phyloP scores from a whole-genome alignment of 2,888 invertebrate genomes.

The Drosophila prolongata region DNA sequence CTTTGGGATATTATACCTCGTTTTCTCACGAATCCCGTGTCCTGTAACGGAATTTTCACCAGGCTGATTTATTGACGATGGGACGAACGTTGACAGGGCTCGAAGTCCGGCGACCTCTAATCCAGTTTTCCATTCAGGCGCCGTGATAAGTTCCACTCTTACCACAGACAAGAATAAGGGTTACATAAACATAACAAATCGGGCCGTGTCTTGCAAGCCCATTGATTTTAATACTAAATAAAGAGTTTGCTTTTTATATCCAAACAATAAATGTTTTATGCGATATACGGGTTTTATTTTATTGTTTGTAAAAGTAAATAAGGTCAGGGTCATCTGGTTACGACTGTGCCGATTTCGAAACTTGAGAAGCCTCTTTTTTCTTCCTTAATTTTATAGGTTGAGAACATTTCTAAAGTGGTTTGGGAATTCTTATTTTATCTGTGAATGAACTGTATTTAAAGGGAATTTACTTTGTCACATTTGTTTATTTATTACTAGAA shows the following conservation, averaged over 20 bases:
- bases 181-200: conserved; percentile 47
- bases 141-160: conserved; percentile 30
- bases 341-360: no score
- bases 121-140: conserved; percentile 44
- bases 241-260: conserved; percentile 26
- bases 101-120: conserved; percentile 51
- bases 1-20: conserved; percentile 60
- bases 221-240: conserved; percentile 33
- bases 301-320: conserved; percentile 23
- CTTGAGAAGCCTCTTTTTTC: background rate
- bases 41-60: conserved; percentile 55
- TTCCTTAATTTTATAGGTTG: background rate
- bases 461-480: no score
- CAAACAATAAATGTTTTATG: conserved; percentile 37
- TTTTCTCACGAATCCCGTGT: conserved; percentile 64
- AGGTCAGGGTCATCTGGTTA: conserved; percentile 27
- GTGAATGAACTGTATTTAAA: no score
- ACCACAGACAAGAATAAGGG: conserved; percentile 55
- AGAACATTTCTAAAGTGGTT: no score
- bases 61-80: conserved; percentile 50
- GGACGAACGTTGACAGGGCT: conserved; percentile 51
- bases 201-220: conserved; percentile 2
- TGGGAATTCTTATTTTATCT: no score
- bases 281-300: conserved; percentile 15
- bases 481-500: no score